Evolutionary conservation across 2,113 vertebrate species (phyloP).

Genomic region (Trogon surrucura): DNA sequence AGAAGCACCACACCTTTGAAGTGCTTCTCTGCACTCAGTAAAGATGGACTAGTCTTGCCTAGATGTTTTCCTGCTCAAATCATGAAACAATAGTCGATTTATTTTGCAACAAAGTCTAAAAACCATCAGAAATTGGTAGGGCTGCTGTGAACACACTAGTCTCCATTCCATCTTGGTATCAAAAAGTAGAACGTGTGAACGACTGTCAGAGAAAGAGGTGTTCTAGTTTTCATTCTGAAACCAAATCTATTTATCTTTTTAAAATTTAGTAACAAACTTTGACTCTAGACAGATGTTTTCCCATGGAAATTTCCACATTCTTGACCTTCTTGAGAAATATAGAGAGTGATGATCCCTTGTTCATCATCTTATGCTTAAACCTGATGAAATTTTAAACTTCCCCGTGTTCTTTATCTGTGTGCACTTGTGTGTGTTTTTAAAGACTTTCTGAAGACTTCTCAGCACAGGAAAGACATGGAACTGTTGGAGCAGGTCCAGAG

Average conservation of each 20-base stretch:
- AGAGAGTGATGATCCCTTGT: neutral
- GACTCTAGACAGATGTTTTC: neutral
- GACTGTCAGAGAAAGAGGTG: neutral
- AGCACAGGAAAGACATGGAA: too few species aligned
- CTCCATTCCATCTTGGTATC: neutral
- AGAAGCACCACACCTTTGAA: neutral
- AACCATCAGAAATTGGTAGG: neutral
- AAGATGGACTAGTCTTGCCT: neutral
- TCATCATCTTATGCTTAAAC: neutral
- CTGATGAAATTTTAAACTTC: neutral
- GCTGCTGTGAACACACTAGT: neutral
- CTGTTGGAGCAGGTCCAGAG: too few species aligned
- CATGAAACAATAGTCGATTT: neutral
- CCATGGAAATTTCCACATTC: neutral
- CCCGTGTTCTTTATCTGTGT: neutral
- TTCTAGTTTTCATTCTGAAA: neutral
- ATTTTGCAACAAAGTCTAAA: neutral
- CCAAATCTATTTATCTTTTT: neutral
- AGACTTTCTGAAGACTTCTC: neutral
- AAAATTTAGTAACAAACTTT: neutral
- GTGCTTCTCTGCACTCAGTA: neutral
- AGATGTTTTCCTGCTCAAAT: neutral
- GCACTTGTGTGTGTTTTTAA: neutral
- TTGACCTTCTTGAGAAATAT: rapidly evolving
- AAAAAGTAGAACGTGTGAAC: neutral